These are phyloP conservation scores for Polydrusus cervinus DNA, from an alignment of 2,888 invertebrate genomes.

Conservation along the genomic window DNA sequence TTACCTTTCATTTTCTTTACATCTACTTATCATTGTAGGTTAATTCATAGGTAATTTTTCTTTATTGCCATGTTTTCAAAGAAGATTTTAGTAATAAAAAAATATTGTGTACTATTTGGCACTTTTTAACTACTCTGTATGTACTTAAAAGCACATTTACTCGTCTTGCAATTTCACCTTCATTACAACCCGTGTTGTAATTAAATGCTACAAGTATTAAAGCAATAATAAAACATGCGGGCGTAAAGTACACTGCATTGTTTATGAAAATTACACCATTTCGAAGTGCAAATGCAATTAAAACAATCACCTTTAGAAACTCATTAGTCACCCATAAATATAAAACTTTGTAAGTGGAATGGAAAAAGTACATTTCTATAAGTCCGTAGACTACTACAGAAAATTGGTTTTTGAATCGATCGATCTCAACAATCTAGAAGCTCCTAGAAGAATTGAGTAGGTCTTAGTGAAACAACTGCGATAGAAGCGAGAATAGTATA, in stretches of 20 bases:
- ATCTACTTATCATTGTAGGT: no score
- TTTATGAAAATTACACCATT: slow-evolving; percentile 49
- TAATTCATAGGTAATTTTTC: no score
- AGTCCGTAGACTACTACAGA: no score
- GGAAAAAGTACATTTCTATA: not conserved
- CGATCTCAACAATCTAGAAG: no score
- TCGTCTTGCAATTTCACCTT: slow-evolving; percentile 25
- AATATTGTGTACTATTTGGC: not conserved
- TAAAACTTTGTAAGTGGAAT: slow-evolving; percentile 14
- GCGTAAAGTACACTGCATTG: slow-evolving; percentile 43
- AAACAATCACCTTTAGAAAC: slow-evolving; percentile 42
- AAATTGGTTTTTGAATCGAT: no score
- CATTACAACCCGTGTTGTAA: slow-evolving; percentile 33
- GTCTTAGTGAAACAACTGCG: no score
- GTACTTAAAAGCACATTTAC: slow-evolving; percentile 33
- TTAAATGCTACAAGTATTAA: slow-evolving; percentile 40
- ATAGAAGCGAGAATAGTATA: no score
- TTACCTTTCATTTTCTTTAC: no score
- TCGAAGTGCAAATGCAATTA: slow-evolving; percentile 47
- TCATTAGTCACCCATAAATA: slow-evolving; percentile 35
- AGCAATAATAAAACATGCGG: slow-evolving; percentile 45
- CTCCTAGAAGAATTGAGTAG: no score
- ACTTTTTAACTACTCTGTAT: slow-evolving; percentile 1
- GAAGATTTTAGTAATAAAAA: not conserved
- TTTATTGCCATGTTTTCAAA: no score